Percentiles rank a stretch among this genome's conserved stretches.
Conservation (phyloP, 2,113 vertebrate species). For the Hypocryptadius cinnamomeus region DNA sequence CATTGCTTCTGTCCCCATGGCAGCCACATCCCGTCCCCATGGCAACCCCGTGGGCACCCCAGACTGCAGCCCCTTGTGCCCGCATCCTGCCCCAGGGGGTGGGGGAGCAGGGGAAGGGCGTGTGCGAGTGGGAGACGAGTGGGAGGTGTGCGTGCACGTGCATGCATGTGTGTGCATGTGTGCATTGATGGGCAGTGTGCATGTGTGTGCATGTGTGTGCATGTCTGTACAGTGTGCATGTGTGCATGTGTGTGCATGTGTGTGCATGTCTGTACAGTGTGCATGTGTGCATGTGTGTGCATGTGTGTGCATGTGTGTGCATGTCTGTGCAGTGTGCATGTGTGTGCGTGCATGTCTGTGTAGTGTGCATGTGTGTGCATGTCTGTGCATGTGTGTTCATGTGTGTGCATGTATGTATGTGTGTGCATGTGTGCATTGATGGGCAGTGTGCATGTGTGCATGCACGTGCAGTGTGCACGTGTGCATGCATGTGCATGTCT, state of each 20-base stretch:
- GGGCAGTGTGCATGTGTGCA: background rate
- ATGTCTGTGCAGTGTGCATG: background rate
- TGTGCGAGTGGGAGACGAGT: accelerated
- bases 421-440: too few species aligned
- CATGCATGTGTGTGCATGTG: too few species aligned
- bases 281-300: background rate
- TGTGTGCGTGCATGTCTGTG: background rate
- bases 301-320: background rate
- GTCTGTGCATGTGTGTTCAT: too few species aligned
- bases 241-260: background rate
- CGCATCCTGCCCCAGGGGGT: accelerated
- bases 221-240: too few species aligned
- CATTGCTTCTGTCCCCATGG: background rate
- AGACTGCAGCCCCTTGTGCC: too few species aligned
- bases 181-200: background rate
- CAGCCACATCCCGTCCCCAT: background rate
- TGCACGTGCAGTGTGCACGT: background rate
- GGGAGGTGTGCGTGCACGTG: background rate
- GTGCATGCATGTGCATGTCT: background rate
- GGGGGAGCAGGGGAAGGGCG: background rate
- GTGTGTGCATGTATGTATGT: background rate
- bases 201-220: background rate
- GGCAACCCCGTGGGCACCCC: background rate
- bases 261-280: background rate
- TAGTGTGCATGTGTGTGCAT: too few species aligned